Conservation (phyloP, 2,888 invertebrate species). For the Spialia ferax region DNA sequence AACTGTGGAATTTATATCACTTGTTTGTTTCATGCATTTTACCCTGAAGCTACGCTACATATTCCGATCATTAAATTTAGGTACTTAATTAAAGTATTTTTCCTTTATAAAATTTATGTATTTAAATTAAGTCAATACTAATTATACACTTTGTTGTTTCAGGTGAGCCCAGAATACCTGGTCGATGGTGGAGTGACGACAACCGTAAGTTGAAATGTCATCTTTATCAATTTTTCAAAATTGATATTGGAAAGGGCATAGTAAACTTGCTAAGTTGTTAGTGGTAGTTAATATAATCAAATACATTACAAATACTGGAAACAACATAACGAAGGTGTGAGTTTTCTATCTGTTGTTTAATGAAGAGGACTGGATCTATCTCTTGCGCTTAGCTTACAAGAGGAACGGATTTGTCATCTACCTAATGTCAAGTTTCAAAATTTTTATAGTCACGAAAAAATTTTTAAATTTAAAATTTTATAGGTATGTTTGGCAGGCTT, state of each 20-base stretch:
- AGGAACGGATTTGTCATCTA: background rate
- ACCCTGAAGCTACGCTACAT: background rate
- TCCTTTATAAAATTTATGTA: background rate
- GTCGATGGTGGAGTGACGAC: slow-evolving; percentile 54
- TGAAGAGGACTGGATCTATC: too few species aligned
- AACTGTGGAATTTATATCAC: background rate
- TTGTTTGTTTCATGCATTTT: background rate
- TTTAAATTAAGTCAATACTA: slow-evolving; percentile 4
- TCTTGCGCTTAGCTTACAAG: background rate
- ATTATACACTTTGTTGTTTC: slow-evolving; percentile 54
- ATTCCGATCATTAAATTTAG: background rate
- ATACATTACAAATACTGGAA: background rate
- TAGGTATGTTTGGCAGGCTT: too few species aligned
- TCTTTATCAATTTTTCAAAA: slow-evolving; percentile 23
- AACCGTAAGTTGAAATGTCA: slow-evolving; percentile 51
- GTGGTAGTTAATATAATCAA: background rate
- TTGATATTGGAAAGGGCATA: slow-evolving; percentile 21
- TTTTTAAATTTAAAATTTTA: too few species aligned
- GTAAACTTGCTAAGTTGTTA: slow-evolving; percentile 15
- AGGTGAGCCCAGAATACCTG: slow-evolving; percentile 72
- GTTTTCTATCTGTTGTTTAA: background rate
- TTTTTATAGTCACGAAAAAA: background rate
- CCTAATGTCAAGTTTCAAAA: background rate
- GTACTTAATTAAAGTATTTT: background rate
- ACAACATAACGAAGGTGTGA: background rate